phyloP scores from a whole-genome alignment of 2,797 vertebrate genomes.

The Trachops cirrhosus region DNA sequence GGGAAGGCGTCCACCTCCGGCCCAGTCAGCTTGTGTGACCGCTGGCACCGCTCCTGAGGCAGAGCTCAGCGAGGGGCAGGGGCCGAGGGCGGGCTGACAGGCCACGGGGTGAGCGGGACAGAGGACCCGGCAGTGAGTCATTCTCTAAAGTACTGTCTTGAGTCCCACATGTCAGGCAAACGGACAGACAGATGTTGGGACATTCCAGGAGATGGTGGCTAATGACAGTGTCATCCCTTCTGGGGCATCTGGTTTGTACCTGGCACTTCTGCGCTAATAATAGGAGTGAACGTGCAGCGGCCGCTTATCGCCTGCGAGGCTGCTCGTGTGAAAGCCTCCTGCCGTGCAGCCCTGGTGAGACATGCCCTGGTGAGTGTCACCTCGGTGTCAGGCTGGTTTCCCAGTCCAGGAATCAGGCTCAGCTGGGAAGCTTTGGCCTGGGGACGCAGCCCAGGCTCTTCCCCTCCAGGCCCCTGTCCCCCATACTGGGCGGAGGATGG shows the following conservation, averaged over 20 bases:
- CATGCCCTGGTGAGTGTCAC: fast-evolving
- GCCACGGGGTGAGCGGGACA: not conserved
- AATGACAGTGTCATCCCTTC: not conserved
- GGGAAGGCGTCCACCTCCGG: not conserved
- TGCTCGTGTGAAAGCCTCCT: not conserved
- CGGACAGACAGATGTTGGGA: not conserved
- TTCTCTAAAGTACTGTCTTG: not conserved
- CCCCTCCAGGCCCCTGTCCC: not conserved
- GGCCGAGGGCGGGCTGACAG: not conserved
- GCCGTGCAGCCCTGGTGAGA: too few relatives aligned
- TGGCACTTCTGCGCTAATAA: not conserved
- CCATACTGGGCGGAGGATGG: too few relatives aligned
- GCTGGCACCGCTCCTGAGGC: not conserved
- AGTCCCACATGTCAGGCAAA: not conserved
- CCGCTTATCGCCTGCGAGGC: not conserved
- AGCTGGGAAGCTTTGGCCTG: fast-evolving
- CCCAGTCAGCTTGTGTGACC: not conserved
- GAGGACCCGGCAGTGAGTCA: not conserved
- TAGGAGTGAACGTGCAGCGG: not conserved
- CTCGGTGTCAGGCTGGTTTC: fast-evolving
- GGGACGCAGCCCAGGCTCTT: not conserved
- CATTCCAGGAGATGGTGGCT: not conserved
- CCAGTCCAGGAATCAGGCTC: not conserved
- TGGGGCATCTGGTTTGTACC: not conserved
- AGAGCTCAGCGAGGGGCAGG: not conserved